These are phyloP conservation scores for Tragulus kanchil DNA, from an alignment of 2,113 vertebrate genomes.

Conservation along the genomic window DNA sequence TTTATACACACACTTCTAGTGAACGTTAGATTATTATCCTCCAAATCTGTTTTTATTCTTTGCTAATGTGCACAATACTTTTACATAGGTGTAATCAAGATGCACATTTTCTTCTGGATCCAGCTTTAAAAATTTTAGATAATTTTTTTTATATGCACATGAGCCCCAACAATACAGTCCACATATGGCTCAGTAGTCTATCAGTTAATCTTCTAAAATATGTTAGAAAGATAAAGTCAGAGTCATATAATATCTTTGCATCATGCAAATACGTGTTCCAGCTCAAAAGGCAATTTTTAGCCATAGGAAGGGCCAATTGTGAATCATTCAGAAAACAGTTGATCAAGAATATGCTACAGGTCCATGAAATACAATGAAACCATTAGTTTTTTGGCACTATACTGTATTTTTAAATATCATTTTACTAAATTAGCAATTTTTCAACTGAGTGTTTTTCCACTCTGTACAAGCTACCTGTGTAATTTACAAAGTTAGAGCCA, in stretches of 20 bases:
- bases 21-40: not conserved
- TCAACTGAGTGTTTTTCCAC: conserved; percentile 56
- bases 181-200: not conserved
- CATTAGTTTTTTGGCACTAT: conserved; percentile 57
- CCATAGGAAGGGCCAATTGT: conserved; percentile 24
- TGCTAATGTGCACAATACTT: not conserved
- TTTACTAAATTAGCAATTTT: conserved; percentile 68
- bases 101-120: not conserved
- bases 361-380: conserved; percentile 62
- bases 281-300: conserved; percentile 63
- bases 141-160: not conserved
- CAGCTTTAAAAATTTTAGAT: not conserved
- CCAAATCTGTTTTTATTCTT: conserved; percentile 15
- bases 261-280: conserved; percentile 29
- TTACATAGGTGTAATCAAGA: not conserved
- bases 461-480: conserved; percentile 51
- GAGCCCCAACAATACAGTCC: not conserved
- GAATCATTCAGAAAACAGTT: conserved; percentile 61
- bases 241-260: conserved; percentile 20
- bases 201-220: conserved; percentile 26
- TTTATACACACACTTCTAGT: not conserved
- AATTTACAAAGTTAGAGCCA: conserved; percentile 50
- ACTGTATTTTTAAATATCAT: conserved; percentile 71
- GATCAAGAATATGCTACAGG: conserved; percentile 46
- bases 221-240: conserved; percentile 55